Base-by-base conservation (phyloP, 2,888 invertebrate genomes). In the Dascillus cervinus region DNA sequence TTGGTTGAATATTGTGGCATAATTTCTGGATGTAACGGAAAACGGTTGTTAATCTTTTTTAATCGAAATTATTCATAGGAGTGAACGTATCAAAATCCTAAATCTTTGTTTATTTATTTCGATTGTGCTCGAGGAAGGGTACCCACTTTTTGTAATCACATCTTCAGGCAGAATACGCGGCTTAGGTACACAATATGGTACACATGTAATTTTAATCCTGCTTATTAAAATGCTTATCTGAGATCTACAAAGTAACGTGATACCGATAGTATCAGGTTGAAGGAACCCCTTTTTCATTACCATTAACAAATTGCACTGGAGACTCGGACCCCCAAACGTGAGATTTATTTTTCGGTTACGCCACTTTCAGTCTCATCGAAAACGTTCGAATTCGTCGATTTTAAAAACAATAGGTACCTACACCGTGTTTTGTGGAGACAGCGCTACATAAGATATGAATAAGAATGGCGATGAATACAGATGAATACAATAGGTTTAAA, bases 201-300 rank as follows among this genome's bases (percentile, higher is more conserved):
- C 60, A 60, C 58, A 60, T 62, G 62, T 61, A 61, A 60, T 60
- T 61, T 61, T 63, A 64, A 64, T 64, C 61, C 60, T 52, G 54
- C 57, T 60, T 60, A 61, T 62, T 60, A 56, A 56, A 62, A 59
- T 58, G 49, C 55, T 57, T 61, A 61, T 61, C 61, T 59, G 31
- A 40, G 52, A 59, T 61, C 60, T 60, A 59, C 55, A 37, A 30
- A 52, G 60, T 60, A 60, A 60, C 56, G 50, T 55, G 62, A 61
- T 61, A 62, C 60, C 52, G 60, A 61, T 60, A 58, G 53, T 57
- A 61, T 61, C 61, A 57, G 56, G 59, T 43, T 46, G 41, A 44
- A 43, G 8, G n/a, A n/a, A n/a, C n/a, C n/a, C n/a, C n/a, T n/a
- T n/a, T n/a, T n/a, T n/a, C n/a, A n/a, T n/a, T n/a, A n/a, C n/a